Evolutionary conservation across 2,797 vertebrate genomes (phyloP), one percentile per base, ranked within the genome.

Genomic region (Mycteria americana): DNA sequence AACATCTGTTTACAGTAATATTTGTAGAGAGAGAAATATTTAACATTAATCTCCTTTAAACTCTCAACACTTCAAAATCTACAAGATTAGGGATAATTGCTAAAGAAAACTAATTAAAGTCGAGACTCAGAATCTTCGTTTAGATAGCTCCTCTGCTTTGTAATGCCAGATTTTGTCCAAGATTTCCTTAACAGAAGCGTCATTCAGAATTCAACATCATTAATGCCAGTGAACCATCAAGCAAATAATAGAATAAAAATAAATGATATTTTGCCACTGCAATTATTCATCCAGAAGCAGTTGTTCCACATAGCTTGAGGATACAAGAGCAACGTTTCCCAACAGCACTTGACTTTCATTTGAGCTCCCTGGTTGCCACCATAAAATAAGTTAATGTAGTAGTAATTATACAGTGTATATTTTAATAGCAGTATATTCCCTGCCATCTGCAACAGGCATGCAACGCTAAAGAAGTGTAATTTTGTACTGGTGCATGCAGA

Each of bases 401-500:
- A 74, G 21, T 63, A 91, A 88, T 83, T 80, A 60, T 4, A 51
- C 11, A 68, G 31, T 8, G 28, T 37, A 10, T 56, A 31, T 60
- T 83, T 81, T 77, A 88, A 83, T 7, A 88, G 45, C 15, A 68
- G 41, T 18, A 39, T 37, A 88, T 62, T 84, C 23, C 31, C 69
- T 79, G 22, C 14, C n/a, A 57, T 53, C 50, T 91, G 41, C 46
- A 79, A 75, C 14, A 72, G 45, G 35, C 27, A 64, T 9, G 18
- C 14, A 69, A 35, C 54, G 60, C 11, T 92, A 16, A 72, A 82
- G 62, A 75, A 95, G 30, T 43, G 74, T 30, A 67, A 92, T 95
- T 96, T 93, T 93, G 78, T 79, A 93, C 31, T 96, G 69, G 51
- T 73, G 85, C n/a, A 73, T 70, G 65, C 24, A 87, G 18, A 91